Evolutionary conservation across 2,113 vertebrate genomes (phyloP).

Genomic region (Mobula birostris): DNA sequence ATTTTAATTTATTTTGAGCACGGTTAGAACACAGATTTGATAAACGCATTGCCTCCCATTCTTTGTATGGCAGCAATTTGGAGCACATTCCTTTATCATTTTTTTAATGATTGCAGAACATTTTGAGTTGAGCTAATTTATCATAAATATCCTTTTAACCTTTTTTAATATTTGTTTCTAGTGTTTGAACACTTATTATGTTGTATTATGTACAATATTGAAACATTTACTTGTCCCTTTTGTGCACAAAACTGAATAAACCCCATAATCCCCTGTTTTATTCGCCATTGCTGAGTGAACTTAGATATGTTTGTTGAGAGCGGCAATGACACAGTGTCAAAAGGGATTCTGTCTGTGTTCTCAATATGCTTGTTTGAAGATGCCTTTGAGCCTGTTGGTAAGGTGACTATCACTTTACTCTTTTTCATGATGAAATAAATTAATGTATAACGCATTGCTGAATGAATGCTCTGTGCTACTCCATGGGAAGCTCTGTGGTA

Average conservation of each 20-base stretch:
- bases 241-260: background rate
- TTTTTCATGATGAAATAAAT: conserved; percentile 39
- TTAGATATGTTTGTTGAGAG: background rate
- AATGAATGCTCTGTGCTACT: conserved; percentile 38
- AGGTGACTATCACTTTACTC: conserved; percentile 26
- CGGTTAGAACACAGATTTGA: background rate
- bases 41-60: too few species aligned
- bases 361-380: conserved; percentile 39
- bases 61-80: background rate
- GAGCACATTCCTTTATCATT: background rate
- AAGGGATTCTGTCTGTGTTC: conserved; percentile 36
- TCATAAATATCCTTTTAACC: background rate
- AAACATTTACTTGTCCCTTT: conserved; percentile 21
- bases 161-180: background rate
- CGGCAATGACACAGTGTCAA: background rate
- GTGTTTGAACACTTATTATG: background rate
- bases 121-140: background rate
- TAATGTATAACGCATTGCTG: conserved; percentile 34
- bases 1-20: background rate
- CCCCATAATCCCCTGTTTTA: background rate
- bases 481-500: conserved; percentile 40
- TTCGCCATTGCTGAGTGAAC: background rate
- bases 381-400: conserved; percentile 40
- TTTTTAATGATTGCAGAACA: background rate
- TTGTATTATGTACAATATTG: background rate